A percentile compares a stretch with the other conserved stretches of the same genome.
Conservation (phyloP, 2,113 vertebrate genomes). For the Oreocharis arfaki region DNA sequence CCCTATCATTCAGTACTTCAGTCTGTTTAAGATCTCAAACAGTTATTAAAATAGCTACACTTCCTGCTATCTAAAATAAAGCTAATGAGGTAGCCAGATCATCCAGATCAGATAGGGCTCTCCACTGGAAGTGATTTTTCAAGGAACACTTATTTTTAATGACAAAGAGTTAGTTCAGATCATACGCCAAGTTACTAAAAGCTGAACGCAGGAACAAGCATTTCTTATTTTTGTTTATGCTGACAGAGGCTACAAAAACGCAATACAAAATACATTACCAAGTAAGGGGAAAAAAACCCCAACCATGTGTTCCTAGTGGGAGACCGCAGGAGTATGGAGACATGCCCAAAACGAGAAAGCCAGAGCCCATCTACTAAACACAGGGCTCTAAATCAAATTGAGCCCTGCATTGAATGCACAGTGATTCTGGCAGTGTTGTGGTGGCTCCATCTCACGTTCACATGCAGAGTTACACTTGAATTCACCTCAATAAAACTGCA, state of each 20-base stretch:
- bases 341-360: not conserved
- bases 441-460: slow-evolving; percentile 30
- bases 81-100: not conserved
- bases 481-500: not conserved
- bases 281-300: not conserved
- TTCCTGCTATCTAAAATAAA: slow-evolving; percentile 12
- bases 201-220: not conserved
- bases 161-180: slow-evolving; percentile 27
- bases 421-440: not conserved
- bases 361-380: not conserved
- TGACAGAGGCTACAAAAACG: slow-evolving; percentile 10
- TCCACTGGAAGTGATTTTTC: slow-evolving; percentile 22
- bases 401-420: not conserved
- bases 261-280: slow-evolving; percentile 40
- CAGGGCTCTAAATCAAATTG: not conserved
- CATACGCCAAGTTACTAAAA: not conserved
- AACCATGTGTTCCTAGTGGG: not conserved
- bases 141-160: slow-evolving; percentile 27
- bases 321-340: not conserved
- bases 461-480: not conserved
- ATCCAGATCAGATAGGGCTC: not conserved
- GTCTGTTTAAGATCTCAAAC: not conserved
- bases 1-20: not conserved
- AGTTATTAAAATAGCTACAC: not conserved
- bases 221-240: slow-evolving; percentile 53